phyloP scores from a whole-genome alignment of 2,113 vertebrate species.

The Taurulus bubalis region DNA sequence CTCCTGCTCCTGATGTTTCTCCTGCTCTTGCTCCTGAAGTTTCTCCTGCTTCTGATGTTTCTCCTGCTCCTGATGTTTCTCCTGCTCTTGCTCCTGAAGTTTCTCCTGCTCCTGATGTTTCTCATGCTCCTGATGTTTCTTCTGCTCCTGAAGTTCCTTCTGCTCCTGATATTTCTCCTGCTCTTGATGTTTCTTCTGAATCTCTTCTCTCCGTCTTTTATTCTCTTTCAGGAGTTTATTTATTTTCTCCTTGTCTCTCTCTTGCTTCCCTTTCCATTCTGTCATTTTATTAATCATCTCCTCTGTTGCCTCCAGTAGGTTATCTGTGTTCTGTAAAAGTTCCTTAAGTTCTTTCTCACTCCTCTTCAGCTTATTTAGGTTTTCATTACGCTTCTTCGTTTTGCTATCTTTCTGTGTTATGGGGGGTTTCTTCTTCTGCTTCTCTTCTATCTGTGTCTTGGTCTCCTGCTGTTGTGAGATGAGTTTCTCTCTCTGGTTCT shows the following conservation, averaged over 20 bases:
- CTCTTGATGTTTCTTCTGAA: not conserved
- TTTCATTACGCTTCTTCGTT: accelerated
- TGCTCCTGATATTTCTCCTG: too few relatives aligned
- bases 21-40: too few relatives aligned
- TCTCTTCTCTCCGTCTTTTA: not conserved
- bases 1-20: too few relatives aligned
- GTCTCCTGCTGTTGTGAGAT: not conserved
- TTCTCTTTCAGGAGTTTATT: not conserved
- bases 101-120: too few relatives aligned
- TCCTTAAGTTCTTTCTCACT: not conserved
- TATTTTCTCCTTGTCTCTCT: not conserved
- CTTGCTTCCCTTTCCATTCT: constrained; percentile 5
- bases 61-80: too few relatives aligned
- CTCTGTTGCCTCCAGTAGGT: not conserved
- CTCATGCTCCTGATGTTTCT: too few relatives aligned
- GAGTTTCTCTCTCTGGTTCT: not conserved
- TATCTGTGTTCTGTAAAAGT: not conserved
- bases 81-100: too few relatives aligned
- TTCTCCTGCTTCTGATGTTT: too few relatives aligned
- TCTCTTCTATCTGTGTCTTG: not conserved
- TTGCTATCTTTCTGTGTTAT: too few relatives aligned
- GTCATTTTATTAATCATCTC: not conserved
- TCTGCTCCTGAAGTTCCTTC: too few relatives aligned
- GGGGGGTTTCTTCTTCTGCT: accelerated
- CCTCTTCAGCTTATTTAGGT: accelerated